Percentiles rank a stretch among this genome's conserved stretches.
phyloP scores from a whole-genome alignment of 1,140 invertebrate genomes.

The Chymomyza costata region DNA sequence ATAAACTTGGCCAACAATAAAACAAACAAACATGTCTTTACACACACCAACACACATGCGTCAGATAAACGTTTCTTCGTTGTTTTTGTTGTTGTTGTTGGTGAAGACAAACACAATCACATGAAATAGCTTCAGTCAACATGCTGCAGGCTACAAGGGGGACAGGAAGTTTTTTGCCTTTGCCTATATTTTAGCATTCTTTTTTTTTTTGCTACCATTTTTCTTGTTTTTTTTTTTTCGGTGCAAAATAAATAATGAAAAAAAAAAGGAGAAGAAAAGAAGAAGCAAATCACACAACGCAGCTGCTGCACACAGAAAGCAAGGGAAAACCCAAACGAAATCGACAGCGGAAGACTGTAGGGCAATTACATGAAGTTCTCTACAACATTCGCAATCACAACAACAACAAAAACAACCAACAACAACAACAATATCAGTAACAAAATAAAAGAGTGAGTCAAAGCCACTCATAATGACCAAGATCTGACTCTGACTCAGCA shows the following conservation, averaged over 20 bases:
- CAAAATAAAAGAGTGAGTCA: too few species aligned
- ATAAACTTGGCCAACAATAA: conserved; percentile 37
- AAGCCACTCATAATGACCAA: too few species aligned
- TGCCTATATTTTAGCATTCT: too few species aligned
- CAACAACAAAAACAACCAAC: too few species aligned
- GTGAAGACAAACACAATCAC: conserved; percentile 58
- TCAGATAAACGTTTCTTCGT: conserved; percentile 28
- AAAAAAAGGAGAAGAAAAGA: conserved; percentile 38
- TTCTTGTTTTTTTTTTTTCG: too few species aligned
- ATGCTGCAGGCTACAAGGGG: conserved; percentile 10
- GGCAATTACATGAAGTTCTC: conserved; percentile 31
- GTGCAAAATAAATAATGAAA: conserved; percentile 26
- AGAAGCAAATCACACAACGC: too few species aligned
- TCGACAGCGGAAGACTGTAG: conserved; percentile 15
- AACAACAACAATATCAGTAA: too few species aligned
- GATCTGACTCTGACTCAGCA: too few species aligned
- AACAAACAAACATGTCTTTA: conserved; percentile 14
- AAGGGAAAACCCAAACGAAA: conserved; percentile 8
- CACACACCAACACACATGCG: neutral
- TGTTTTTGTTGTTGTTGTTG: conserved; percentile 33
- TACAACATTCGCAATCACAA: conserved; percentile 19
- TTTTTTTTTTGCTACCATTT: too few species aligned
- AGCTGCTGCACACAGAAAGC: conserved; percentile 40
- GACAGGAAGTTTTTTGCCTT: too few species aligned
- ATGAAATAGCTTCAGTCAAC: conserved; percentile 44